phyloP scores from a whole-genome alignment of 1,140 invertebrate species.

The Bombus fervidus region DNA sequence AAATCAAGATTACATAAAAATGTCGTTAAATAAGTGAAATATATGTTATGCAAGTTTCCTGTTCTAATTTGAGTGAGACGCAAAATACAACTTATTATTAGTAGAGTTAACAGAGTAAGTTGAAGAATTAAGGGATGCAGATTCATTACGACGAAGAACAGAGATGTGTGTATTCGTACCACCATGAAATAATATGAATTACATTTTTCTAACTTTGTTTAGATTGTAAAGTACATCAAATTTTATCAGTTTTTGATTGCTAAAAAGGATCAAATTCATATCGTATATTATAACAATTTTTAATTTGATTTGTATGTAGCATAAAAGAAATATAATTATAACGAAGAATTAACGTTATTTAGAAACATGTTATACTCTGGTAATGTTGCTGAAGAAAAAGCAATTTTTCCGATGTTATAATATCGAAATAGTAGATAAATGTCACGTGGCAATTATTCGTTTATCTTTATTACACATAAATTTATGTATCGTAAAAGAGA shows the following conservation, averaged over 20 bases:
- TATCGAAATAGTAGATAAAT: neutral
- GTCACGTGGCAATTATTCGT: neutral
- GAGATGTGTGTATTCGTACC: neutral
- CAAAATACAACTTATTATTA: neutral
- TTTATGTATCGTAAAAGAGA: neutral
- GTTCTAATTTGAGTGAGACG: neutral
- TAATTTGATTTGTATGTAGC: neutral
- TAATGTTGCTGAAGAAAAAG: neutral
- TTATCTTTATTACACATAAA: neutral
- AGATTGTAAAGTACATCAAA: too few relatives aligned
- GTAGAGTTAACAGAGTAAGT: neutral
- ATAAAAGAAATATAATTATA: neutral
- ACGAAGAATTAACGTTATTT: neutral
- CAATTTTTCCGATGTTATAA: neutral
- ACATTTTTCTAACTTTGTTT: too few relatives aligned
- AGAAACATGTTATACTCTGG: neutral
- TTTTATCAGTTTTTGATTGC: neutral
- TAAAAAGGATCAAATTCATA: neutral
- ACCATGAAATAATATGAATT: neutral
- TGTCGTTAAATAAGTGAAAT: neutral
- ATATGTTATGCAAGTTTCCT: neutral
- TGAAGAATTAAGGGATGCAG: neutral
- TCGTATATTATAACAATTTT: neutral
- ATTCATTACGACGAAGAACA: neutral
- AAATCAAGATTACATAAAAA: neutral